Base-by-base conservation (phyloP, 2,888 invertebrate species). In the Eupsilia transversa region DNA sequence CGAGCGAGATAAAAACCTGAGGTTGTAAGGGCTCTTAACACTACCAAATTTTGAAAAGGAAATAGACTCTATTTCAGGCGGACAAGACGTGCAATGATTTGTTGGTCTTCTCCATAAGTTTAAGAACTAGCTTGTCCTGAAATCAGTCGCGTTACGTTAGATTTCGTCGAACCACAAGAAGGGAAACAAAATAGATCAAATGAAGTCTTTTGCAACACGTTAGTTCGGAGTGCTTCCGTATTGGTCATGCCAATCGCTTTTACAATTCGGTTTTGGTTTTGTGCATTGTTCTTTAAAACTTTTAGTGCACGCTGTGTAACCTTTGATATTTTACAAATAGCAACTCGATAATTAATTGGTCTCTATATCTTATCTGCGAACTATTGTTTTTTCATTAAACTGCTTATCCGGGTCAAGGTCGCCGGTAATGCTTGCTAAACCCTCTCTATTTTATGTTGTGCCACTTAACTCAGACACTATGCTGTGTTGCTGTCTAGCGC, bases 321-420 rank as follows among this genome's bases (percentile, higher is more conserved):
- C 70, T 82, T 76, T 79, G 63, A 61, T 68, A 72, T 63, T 64
- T 81, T 20, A 61, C 57, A 68, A 75, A 63, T 49, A 67, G n/a
- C 27, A 33, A 17, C 27, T 35, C 52, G 49, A 71, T 75, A 77
- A 77, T 84, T 79, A 74, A 85, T 86, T 75, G 56, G 3, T 59
- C 5, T 85, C 67, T 77, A 63, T 63, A 61, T 82, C 61, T 74
- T 82, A 79, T 79, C 74, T 77, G 33, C 20, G 14, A 60, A 72
- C 70, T 59, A 80, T 85, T 78, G 74, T 74, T 76, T 83, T 77
- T 86, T 66, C 64, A 70, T 77, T 80, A 68, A 85, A 73, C 72
- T 56, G 65, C 43, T 64, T 64, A 79, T 78, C 65, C 54, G 20
- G 86, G 78, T 72, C 84, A 86, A 79, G 86, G 76, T 43, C 56